phyloP scores from a whole-genome alignment of 1,140 invertebrate species.

The Plodia interpunctella region DNA sequence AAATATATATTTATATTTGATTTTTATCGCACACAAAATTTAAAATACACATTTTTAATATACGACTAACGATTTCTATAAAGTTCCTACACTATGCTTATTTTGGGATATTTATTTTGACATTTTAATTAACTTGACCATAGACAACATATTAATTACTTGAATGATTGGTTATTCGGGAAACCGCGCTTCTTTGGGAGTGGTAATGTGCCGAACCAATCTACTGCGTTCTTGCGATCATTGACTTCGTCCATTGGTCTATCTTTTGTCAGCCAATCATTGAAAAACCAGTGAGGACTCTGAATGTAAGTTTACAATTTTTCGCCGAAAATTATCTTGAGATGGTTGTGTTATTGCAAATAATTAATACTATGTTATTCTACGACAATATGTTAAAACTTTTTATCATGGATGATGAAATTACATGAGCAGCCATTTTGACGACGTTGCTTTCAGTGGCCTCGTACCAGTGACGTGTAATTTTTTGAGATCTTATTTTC shows the following conservation, averaged over 20 bases:
- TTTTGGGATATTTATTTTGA: too few species aligned
- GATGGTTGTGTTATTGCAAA: constrained; percentile 37
- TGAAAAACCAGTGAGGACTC: constrained; percentile 73
- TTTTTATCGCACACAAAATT: too few species aligned
- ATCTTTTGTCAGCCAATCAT: constrained; percentile 77
- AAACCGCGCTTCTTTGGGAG: constrained; percentile 65
- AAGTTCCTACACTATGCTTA: too few species aligned
- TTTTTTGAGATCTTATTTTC: neutral
- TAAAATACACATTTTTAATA: too few species aligned
- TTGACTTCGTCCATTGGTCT: constrained; percentile 77
- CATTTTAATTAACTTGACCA: constrained; percentile 23
- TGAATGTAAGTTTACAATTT: constrained; percentile 73
- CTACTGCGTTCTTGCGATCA: constrained; percentile 72
- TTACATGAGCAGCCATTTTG: constrained; percentile 72
- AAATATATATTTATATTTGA: too few species aligned
- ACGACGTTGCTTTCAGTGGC: constrained; percentile 55
- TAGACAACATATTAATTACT: constrained; percentile 61
- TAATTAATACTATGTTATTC: constrained; percentile 16
- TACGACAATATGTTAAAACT: constrained; percentile 27
- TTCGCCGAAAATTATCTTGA: constrained; percentile 48
- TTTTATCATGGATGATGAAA: constrained; percentile 39
- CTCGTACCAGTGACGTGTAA: constrained; percentile 53
- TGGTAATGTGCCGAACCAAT: constrained; percentile 75
- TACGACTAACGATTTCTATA: too few species aligned
- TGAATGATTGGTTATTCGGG: constrained; percentile 57